Base-by-base conservation (phyloP, 2,888 invertebrate species). In the Pasiphila rectangulata region DNA sequence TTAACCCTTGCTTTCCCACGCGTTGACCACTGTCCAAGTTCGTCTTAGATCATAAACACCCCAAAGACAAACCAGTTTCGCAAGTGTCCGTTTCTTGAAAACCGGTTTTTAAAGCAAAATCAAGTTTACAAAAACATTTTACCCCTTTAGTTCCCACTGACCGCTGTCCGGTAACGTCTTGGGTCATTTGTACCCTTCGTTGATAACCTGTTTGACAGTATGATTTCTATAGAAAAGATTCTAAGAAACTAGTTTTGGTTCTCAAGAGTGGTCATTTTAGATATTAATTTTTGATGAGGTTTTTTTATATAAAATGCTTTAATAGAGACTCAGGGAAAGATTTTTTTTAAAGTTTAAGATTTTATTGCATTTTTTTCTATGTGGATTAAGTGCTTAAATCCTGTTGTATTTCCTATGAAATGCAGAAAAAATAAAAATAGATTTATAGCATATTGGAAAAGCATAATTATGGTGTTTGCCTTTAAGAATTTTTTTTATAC, bases 201-300 rank as follows among this genome's bases (percentile, higher is more conserved):
- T 55, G 63, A 69, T 24, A 54, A 69, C 66, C 43, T 27, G 61
- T 63, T 64, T 66, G 60, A 54, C 25, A 37, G 56, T 61, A 42
- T 51, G 20, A 38, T 27, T 38, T 19, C 7, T 36, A 16, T 36
- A 24, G 15, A 45, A 25, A 13, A 7, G 1, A 1, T 30, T 37
- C n/a, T 43, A 16, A 38, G 54, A 57, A 74, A 75, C 73, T 63
- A 42, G 75, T 73, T 75, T 47, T 4, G 0, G 19, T 75, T 79
- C 75, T 51, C 77, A 78, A 59, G n/a, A 67, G 45, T 69, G 74
- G 68, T 64, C 70, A 64, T 27, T 16, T 15, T n/a, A n/a, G n/a
- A n/a, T n/a, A n/a, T n/a, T n/a, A n/a, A n/a, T n/a, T n/a, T n/a
- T n/a, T n/a, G n/a, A n/a, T n/a, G n/a, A n/a, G n/a, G n/a, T n/a